Base-by-base conservation (phyloP, 2,113 vertebrate species). In the Sinocyclocheilus anophthalmus region DNA sequence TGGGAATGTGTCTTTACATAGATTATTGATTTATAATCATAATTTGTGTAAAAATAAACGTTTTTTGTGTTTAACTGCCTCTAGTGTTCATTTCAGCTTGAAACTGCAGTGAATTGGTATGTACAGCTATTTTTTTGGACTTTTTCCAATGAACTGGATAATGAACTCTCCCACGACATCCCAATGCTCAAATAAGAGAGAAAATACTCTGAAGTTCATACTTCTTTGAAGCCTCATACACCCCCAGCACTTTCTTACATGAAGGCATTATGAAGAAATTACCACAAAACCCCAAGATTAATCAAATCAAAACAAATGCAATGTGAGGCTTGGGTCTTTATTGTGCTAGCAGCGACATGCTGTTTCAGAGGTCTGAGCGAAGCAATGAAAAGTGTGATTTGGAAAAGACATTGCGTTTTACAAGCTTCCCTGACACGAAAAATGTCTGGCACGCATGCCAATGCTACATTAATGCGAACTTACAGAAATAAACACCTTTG, bases 321-420 rank as follows among this genome's bases (percentile, higher is more conserved):
- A 55, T 9, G 63, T 53, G 22, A 85, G 53, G 59, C 76, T 78
- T 45, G 75, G n/a, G 69, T 33, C 39, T 72, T 72, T 33, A 72
- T 13, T 76, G 16, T 33, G 42, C 84, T 55, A 53, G 65, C 37
- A 20, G 33, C 30, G 14, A 57, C 48, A 61, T 59, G 84, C 33
- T 73, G 50, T 61, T 22, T 73, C 22, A 5, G 50, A 42, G 7
- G 20, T 22, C 37, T 45, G 16, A 57, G 16, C 1, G 26, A 82
- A 72, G 50, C 20, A 22, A 42, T 85, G 84, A 85, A 80, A 69
- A 57, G 63, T 16, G 3, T 24, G 16, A 39, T 81, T 86, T 86
- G 80, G 24, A 70, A 80, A 72, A 80, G 33, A 53, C 63, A 81
- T 50, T 61, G 45, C 39, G 30, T 59, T 85, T 73, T 59, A 70